Evolutionary conservation across 2,797 vertebrate genomes (phyloP).

Genomic region (Etheostoma perlongum): DNA sequence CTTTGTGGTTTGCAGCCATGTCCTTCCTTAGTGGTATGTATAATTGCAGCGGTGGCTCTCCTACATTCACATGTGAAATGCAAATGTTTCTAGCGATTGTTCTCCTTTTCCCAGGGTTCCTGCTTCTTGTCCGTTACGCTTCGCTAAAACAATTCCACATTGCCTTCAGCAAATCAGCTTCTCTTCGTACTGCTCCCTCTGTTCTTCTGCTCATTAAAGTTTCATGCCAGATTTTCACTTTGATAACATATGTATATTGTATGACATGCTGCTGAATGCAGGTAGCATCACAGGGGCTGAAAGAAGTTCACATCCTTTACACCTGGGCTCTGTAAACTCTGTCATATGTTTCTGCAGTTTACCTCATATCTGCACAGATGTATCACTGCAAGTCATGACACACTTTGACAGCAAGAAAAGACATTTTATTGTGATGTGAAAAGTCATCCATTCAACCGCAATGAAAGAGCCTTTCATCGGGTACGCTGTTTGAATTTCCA

Average conservation of each 20-base stretch:
- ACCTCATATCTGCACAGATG: constrained; percentile 46
- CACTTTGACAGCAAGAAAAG: constrained; percentile 44
- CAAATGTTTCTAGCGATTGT: constrained; percentile 75
- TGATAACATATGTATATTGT: constrained; percentile 85
- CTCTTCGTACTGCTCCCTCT: constrained; percentile 63
- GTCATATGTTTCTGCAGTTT: constrained; percentile 38
- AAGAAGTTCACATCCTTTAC: constrained; percentile 44
- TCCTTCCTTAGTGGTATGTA: constrained; percentile 74
- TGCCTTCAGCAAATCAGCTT: constrained; percentile 78
- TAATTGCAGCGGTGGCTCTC: constrained; percentile 77
- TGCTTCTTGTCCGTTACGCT: constrained; percentile 75
- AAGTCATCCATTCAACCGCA: constrained; percentile 59
- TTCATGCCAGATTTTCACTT: constrained; percentile 84
- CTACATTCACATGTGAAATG: constrained; percentile 74
- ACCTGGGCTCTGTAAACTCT: constrained; percentile 48
- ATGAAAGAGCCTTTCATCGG: constrained; percentile 55
- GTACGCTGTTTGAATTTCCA: constrained; percentile 69
- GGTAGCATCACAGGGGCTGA: constrained; percentile 64
- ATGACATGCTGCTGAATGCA: constrained; percentile 74
- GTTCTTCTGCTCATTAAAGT: constrained; percentile 82
- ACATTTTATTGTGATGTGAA: constrained; percentile 61
- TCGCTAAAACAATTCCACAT: constrained; percentile 83
- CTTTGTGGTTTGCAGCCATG: constrained; percentile 76
- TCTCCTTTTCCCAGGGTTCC: constrained; percentile 76
- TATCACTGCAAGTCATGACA: constrained; percentile 53